These are phyloP conservation scores for Nyleta sp. DNA, from an alignment of 2,888 invertebrate genomes.

Conservation along the genomic window DNA sequence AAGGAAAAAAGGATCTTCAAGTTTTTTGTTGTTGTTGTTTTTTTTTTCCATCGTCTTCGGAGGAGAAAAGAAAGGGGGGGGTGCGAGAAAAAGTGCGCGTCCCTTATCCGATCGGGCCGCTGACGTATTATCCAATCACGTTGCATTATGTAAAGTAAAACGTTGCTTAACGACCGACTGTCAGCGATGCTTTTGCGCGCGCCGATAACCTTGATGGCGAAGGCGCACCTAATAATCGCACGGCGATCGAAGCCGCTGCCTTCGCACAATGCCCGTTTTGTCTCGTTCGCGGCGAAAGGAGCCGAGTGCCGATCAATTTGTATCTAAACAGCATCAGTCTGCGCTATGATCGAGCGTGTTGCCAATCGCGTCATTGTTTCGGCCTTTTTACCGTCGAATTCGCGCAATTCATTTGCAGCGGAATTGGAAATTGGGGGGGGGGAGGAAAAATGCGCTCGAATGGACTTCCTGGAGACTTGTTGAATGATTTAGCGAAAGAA, in stretches of 20 bases:
- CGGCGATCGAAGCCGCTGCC: constrained; percentile 52
- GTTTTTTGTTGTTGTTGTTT: no score
- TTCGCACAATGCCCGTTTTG: constrained; percentile 61
- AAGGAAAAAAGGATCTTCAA: constrained; percentile 3
- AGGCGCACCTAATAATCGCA: constrained; percentile 63
- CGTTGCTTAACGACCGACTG: constrained; percentile 61
- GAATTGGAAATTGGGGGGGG: not conserved
- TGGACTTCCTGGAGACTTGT: constrained; percentile 2
- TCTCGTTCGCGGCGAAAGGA: constrained; percentile 54
- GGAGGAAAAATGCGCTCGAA: not conserved
- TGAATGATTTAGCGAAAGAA: no score
- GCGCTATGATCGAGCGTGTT: constrained; percentile 45
- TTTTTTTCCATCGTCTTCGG: not conserved
- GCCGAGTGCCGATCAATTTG: constrained; percentile 61
- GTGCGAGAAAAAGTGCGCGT: no score
- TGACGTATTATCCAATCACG: constrained; percentile 57
- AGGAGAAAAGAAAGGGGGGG: constrained; percentile 17
- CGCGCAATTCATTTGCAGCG: constrained; percentile 21
- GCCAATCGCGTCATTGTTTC: constrained; percentile 52
- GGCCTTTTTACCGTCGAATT: constrained; percentile 30
- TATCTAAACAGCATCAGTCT: constrained; percentile 58
- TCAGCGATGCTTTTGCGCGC: constrained; percentile 59
- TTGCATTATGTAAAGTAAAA: constrained; percentile 64
- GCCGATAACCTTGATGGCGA: constrained; percentile 62
- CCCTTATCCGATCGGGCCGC: constrained; percentile 35